Percentiles rank a stretch among this genome's conserved stretches.
phyloP scores from a whole-genome alignment of 2,888 invertebrate species.

The Lasioglossum malachurum region DNA sequence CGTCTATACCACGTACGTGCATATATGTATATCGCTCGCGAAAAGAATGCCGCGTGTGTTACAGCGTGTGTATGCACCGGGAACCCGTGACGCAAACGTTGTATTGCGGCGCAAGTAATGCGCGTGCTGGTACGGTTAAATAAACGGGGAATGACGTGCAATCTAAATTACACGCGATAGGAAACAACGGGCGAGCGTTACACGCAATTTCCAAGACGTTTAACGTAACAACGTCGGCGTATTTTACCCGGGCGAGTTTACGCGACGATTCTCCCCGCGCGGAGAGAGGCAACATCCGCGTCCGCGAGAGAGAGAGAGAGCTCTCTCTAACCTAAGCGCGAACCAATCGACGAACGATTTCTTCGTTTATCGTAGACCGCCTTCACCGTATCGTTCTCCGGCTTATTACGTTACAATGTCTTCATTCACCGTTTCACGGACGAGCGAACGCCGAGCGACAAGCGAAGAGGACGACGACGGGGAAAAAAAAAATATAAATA shows the following conservation, averaged over 20 bases:
- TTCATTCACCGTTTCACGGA: constrained; percentile 47
- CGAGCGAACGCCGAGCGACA: background rate
- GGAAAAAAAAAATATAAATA: constrained; percentile 43
- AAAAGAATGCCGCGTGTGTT: constrained; percentile 32
- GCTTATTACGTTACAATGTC: constrained; percentile 55
- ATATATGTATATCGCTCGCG: background rate
- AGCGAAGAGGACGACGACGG: background rate
- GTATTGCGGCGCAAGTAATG: constrained; percentile 43
- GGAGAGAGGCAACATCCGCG: constrained; percentile 39
- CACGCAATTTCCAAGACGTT: constrained; percentile 56
- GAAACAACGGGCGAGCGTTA: constrained; percentile 48
- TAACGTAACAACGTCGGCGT: constrained; percentile 34
- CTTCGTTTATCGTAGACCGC: constrained; percentile 16
- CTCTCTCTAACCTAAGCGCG: background rate
- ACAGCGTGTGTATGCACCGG: constrained; percentile 5
- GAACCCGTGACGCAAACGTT: constrained; percentile 45
- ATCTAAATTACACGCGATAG: constrained; percentile 58
- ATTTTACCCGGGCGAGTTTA: constrained; percentile 43
- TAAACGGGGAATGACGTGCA: constrained; percentile 57
- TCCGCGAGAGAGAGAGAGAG: constrained; percentile 6
- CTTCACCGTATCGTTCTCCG: constrained; percentile 30
- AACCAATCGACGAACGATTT: constrained; percentile 11
- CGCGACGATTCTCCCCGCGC: constrained; percentile 14
- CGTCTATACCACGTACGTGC: background rate
- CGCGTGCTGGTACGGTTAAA: constrained; percentile 54